Evolutionary conservation across 1,140 invertebrate species (phyloP), one percentile per base, ranked within the genome.

Genomic region (Drosophila nigromelanica): DNA sequence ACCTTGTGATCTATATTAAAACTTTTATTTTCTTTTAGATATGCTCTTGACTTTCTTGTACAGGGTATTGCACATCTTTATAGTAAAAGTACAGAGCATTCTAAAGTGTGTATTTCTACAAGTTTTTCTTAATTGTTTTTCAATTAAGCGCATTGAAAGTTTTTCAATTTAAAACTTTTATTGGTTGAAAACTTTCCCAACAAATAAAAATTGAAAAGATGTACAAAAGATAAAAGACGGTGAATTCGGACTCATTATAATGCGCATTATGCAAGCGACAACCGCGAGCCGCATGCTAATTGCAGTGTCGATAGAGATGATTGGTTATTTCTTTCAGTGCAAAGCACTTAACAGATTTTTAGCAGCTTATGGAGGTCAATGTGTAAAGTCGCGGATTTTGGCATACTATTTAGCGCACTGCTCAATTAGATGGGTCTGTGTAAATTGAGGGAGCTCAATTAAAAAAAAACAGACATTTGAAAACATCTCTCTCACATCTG

Each of bases 281-380:
- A 18, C 61, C 63, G 54, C 21, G 75, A 60, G 12, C 45, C 58
- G 6, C 10, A 52, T 63, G 82, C 58, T 86, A 86, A 86, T 86
- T 86, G 61, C 10, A 27, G 60, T 42, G 80, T 40, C 74, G 72
- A 42, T 54, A 63, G 21, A 59, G 21, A 59, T 51, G 62, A 73
- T 58, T 56, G 24, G 11, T 2, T 4, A 10, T 61, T 62, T 45
- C n/a, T 43, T 51, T 39, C 42, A 78, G 78, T 70, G 59, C 69
- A 77, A 74, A 55, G 11, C 47, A 50, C 63, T 86, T 86, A 86
- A 54, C 77, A 51, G 48, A 47, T 40, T 50, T 54, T 18, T 18
- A 18, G 11, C 56, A 50, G 42, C n/a, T 24, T 39, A 61, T 52
- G 27, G 43, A 59, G 51, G 45, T 42, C 62, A 54, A 21, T 55